Base-by-base conservation (phyloP, 2,113 vertebrate species). In the Ibidorhyncha struthersii region DNA sequence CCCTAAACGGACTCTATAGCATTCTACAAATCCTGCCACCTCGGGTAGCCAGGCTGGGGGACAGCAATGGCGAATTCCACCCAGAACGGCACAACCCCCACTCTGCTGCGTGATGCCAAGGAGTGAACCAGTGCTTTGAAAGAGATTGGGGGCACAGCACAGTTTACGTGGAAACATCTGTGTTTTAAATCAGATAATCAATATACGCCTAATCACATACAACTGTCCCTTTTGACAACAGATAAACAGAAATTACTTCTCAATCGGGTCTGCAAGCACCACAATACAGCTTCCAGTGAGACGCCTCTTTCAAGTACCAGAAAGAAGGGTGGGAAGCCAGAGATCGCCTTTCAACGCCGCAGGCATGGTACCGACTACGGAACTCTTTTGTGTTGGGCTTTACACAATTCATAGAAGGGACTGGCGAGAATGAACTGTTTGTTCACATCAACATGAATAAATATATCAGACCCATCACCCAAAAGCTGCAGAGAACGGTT, bases 221-320 rank as follows among this genome's bases (percentile, higher is more conserved):
- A 92, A 73, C 63, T 91, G 86, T 92, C 93, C 83, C 91, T 91
- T 94, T 89, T 89, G 86, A 91, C 88, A 92, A 70, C 76, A 90
- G 59, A 84, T 50, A 88, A 85, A 93, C 71, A 94, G 85, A 82
- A 96, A 83, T 95, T 66, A 81, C 63, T 77, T 50, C 73, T 47
- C 50, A 36, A 61, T 34, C 58, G 58, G 22, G 30, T 67, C 82
- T 76, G 70, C 61, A 10, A 69, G 77, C 43, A 85, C 30, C 47
- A 82, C 58, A 85, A 88, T 17, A 19, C 78, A 45, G 53, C 50
- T 70, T 77, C 41, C 90, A 89, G 67, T 16, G 59, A 83, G 83
- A 70, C 2, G 0, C 10, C 45, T 72, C 81, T 81, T 72, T n/a
- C 45, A 61, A 83, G 49, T 22, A 40, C 4, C 32, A 67, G 69